Evolutionary conservation across 2,797 vertebrate genomes (phyloP), one percentile per base, ranked within the genome.

Genomic region (Aplochiton taeniatus): DNA sequence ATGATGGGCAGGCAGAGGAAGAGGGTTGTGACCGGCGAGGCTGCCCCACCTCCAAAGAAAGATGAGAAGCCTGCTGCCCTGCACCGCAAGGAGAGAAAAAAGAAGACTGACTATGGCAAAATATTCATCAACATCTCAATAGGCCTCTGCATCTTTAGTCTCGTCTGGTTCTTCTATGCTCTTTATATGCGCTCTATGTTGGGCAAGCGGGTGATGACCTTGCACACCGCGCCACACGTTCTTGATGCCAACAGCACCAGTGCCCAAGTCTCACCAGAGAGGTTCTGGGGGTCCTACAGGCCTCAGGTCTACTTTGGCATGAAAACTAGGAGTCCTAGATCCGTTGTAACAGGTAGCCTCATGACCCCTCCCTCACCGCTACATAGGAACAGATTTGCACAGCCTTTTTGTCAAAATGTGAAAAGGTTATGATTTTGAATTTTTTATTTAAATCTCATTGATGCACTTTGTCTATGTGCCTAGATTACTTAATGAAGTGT

Each of bases 251-350:
- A 93, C 49, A 92, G 93, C 77, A 93, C 89, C 65, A 88, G 83
- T 19, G 83, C 94, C 0, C 75, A 79, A 2, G 92, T 92, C 19
- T 87, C 95, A 1, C 92, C 95, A 0, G 80, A 81, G 6, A 90
- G 90, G 65, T 97, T 96, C 76, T 98, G 96, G 97, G 97, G 97
- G 60, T 94, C 96, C 4, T 98, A 98, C 83, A 92, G 96, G 11
- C 97, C 97, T 1, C 95, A 98, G 69, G 93, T 98, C 10, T 98
- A 97, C 80, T 95, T 99, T 50, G 96, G 96, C 57, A 98, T 99
- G 96, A 98, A 97, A 90, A 95, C 95, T 1, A 93, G 96, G 73
- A 98, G 94, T 80, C 91, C 94, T 0, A 90, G 77, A 10, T 91
- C 96, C 0, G 83, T 92, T 7, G 93, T 96, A 44, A 93, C 94